These are phyloP conservation scores for Drosophila chauvacae DNA, from an alignment of 1,140 invertebrate species.

Conservation along the genomic window DNA sequence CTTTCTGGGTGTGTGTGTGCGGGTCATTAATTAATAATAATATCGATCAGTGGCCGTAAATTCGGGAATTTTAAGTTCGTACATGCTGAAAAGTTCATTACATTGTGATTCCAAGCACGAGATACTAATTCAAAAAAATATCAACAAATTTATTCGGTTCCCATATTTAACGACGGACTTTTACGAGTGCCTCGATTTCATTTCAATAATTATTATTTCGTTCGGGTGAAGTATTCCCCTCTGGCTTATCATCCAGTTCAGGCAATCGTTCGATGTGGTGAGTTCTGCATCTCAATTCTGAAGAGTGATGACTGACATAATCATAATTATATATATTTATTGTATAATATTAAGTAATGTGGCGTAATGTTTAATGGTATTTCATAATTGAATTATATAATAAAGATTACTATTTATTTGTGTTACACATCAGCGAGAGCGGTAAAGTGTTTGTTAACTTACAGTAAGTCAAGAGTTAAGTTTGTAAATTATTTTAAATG, in stretches of 20 bases:
- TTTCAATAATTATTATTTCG: conserved; percentile 70
- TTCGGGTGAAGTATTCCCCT: conserved; percentile 17
- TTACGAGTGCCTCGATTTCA: conserved; percentile 50
- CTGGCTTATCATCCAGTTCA: conserved; percentile 28
- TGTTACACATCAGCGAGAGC: neutral
- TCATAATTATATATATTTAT: conserved; percentile 20
- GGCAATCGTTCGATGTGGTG: conserved; percentile 15
- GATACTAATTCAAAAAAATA: conserved; percentile 36
- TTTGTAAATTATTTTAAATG: neutral
- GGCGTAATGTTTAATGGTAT: conserved; percentile 12
- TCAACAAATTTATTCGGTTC: conserved; percentile 36
- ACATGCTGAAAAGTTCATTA: conserved; percentile 68
- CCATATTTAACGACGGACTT: conserved; percentile 62
- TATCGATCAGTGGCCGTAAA: conserved; percentile 62
- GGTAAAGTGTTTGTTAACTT: too few relatives aligned
- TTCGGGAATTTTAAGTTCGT: conserved; percentile 55
- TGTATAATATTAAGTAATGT: conserved; percentile 22
- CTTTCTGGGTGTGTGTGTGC: conserved; percentile 6
- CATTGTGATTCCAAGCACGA: conserved; percentile 41
- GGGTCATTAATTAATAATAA: conserved; percentile 54
- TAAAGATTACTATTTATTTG: neutral
- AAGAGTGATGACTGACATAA: conserved; percentile 34
- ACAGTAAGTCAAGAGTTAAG: neutral
- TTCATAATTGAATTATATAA: neutral
- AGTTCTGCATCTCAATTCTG: conserved; percentile 35